These are phyloP conservation scores for Drosophila affinis DNA, from an alignment of 2,888 invertebrate genomes.

Conservation along the genomic window DNA sequence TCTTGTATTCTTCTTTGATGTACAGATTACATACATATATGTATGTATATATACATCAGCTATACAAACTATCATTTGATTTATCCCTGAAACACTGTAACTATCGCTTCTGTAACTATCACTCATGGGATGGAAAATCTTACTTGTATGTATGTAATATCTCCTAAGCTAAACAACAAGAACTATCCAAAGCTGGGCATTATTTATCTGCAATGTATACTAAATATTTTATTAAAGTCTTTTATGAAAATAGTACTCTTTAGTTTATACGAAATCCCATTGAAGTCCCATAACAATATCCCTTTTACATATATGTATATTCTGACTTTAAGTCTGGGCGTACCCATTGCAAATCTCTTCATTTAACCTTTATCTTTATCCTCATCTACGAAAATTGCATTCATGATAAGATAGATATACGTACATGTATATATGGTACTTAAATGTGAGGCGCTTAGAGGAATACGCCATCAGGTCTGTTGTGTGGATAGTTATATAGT, in stretches of 20 bases:
- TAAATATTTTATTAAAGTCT: background rate
- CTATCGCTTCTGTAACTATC: background rate
- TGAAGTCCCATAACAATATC: background rate
- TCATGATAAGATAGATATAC: background rate
- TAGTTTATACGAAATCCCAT: background rate
- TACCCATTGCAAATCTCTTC: background rate
- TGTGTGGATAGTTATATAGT: conserved; percentile 7
- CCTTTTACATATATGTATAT: too few species aligned
- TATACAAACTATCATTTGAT: background rate
- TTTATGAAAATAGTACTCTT: background rate
- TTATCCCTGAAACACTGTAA: background rate
- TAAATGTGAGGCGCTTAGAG: conserved; percentile 18
- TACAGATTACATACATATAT: background rate
- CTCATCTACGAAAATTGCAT: background rate
- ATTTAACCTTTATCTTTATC: background rate
- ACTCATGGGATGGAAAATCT: background rate
- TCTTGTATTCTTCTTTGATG: conserved; percentile 5
- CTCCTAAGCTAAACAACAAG: background rate
- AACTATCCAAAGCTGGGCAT: background rate
- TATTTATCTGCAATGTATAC: background rate
- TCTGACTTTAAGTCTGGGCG: background rate
- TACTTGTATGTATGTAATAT: background rate
- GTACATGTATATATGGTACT: conserved; percentile 16
- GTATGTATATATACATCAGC: background rate
- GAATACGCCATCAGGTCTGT: conserved; percentile 13